Percentiles rank a stretch among this genome's conserved stretches.
These are phyloP conservation scores for Tachycineta bicolor DNA, from an alignment of 2,113 vertebrate species.

Conservation along the genomic window DNA sequence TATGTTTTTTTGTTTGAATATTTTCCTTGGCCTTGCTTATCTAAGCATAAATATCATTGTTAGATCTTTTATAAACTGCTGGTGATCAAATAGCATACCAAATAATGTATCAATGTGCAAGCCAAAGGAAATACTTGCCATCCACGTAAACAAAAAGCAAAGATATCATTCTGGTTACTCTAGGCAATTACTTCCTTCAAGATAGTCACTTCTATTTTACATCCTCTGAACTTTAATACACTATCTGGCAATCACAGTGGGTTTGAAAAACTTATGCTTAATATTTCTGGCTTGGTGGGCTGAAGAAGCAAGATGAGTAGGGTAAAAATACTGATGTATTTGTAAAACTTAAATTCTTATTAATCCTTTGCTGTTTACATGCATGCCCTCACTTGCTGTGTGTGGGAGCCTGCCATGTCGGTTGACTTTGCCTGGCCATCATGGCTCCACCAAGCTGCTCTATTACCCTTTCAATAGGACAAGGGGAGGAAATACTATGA, in stretches of 20 bases:
- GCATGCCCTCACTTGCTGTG: background rate
- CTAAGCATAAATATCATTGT: background rate
- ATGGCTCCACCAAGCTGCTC: background rate
- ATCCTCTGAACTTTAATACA: background rate
- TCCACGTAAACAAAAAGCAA: background rate
- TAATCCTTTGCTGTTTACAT: background rate
- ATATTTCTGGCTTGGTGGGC: background rate
- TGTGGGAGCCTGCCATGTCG: background rate
- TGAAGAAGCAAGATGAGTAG: background rate
- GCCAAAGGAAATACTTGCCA: background rate
- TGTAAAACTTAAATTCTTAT: background rate
- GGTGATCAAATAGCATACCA: background rate
- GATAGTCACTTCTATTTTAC: background rate
- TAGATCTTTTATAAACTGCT: background rate
- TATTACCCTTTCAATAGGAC: background rate
- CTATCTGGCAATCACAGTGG: background rate
- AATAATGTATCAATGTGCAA: background rate
- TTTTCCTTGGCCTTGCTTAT: background rate
- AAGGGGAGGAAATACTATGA: background rate
- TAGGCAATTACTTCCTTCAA: background rate
- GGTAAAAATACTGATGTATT: background rate
- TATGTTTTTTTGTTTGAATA: background rate
- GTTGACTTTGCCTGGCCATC: background rate
- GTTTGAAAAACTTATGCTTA: background rate
- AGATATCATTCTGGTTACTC: background rate